Evolutionary conservation across 1,140 invertebrate species (phyloP).

Genomic region (Drosophila equinoxialis): DNA sequence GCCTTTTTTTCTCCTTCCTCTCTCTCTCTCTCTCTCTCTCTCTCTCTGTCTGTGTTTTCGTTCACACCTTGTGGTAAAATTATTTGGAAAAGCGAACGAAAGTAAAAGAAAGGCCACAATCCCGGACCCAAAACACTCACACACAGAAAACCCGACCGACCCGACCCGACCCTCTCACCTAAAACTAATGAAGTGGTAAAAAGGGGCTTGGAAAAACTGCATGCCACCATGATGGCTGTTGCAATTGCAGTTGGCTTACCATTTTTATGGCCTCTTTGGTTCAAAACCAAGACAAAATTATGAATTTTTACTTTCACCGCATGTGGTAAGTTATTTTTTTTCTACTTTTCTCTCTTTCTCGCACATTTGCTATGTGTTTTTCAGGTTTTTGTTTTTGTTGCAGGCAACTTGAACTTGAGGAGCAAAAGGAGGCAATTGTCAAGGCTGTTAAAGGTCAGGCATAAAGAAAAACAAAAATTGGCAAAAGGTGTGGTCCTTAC

Average conservation of each 20-base stretch:
- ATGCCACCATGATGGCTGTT: constrained; percentile 38
- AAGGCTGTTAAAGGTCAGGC: constrained; percentile 71
- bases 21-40: too few relatives aligned
- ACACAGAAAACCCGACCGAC: constrained; percentile 9
- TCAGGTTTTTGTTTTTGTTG: constrained; percentile 42
- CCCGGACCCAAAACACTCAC: constrained; percentile 15
- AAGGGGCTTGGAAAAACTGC: constrained; percentile 58
- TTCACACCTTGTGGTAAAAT: constrained; percentile 67
- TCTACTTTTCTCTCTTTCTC: constrained; percentile 23
- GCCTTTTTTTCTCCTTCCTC: neutral
- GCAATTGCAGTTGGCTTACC: constrained; percentile 56
- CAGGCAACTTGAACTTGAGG: constrained; percentile 65
- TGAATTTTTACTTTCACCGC: constrained; percentile 83
- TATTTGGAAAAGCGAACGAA: constrained; percentile 76
- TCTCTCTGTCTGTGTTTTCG: constrained; percentile 21
- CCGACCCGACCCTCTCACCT: constrained; percentile 36
- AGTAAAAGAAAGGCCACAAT: constrained; percentile 66
- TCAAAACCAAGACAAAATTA: constrained; percentile 59
- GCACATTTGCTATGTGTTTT: constrained; percentile 2
- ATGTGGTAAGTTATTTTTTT: constrained; percentile 59
- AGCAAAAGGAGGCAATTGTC: constrained; percentile 61
- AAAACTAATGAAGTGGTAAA: constrained; percentile 74
- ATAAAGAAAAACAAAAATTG: constrained; percentile 4
- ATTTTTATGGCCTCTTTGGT: constrained; percentile 74
- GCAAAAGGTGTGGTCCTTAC: constrained; percentile 61